Base-by-base conservation (phyloP, 1,140 invertebrate species). In the Euglossa dilemma region DNA sequence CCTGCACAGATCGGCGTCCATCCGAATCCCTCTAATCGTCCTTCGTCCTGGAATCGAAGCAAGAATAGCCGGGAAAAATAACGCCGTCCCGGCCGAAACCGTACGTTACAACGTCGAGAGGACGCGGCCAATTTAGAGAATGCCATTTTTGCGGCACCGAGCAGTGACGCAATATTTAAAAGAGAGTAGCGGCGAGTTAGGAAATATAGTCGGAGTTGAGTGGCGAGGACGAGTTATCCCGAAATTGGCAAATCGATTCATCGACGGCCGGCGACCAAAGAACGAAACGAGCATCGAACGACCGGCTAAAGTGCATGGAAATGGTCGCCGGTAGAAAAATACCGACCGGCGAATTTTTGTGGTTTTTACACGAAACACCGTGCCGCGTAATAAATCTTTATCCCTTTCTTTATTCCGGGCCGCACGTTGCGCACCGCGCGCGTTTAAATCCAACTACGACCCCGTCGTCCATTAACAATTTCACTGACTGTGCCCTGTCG, bases 221-320 rank as follows among this genome's bases (percentile, higher is more conserved):
- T 67, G 76, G 52, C n/a, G 63, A 56, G 47, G 16, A 77, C 75
- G 47, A 69, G 64, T 67, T 78, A 78, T 57, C 76, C 57, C 7
- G 64, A 57, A 70, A 78, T 70, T 78, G 76, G 52, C n/a, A 70
- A 78, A 78, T 70, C 64, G 76, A 78, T 66, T 70, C 43, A 69
- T 78, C 64, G 64, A 23, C 8, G 52, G 36, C 18, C 11, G 23
- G 5, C 12, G n/a, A 70, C 36, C 11, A 45, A 66, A 36, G 64
- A 77, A 67, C 36, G 36, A 23, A 69, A 47, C 76, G 63, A 45
- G 63, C n/a, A 45, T 18, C 59, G 36, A 77, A 66, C 61, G 61
- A 64, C 43, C 47, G 57, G 20, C 45, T 5, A 50, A 63, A 75
- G 57, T 75, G 59, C 25, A 20, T 61, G 11, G 25, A 63, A 75